phyloP scores from a whole-genome alignment of 2,113 vertebrate genomes.

The Catharus fuscescens region DNA sequence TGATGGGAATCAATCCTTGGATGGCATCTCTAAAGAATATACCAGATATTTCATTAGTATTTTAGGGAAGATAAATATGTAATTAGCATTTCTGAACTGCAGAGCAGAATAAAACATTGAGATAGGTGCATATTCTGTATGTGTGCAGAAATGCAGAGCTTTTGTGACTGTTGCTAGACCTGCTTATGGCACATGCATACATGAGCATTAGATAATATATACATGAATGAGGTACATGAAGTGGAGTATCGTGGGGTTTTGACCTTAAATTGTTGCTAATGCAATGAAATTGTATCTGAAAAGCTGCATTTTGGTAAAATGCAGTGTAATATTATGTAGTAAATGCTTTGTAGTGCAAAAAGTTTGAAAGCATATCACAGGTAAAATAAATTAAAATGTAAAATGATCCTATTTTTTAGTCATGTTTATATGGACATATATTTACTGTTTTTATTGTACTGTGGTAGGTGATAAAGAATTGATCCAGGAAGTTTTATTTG shows the following conservation, averaged over 20 bases:
- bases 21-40: background rate
- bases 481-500: constrained; percentile 95
- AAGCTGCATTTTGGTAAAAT: background rate
- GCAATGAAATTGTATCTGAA: background rate
- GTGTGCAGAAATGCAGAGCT: background rate
- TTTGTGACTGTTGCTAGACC: background rate
- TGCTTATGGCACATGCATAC: background rate
- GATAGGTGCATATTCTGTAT: background rate
- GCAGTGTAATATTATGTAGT: background rate
- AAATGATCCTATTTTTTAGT: background rate
- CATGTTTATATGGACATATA: background rate
- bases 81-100: background rate
- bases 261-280: background rate
- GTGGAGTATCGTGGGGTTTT: background rate
- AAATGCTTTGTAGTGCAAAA: background rate
- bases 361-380: background rate
- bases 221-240: background rate
- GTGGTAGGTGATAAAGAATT: constrained; percentile 92
- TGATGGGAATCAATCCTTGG: background rate
- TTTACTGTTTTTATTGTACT: constrained; percentile 17
- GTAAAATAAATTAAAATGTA: background rate
- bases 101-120: background rate
- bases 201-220: background rate
- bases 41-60: background rate
- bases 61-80: background rate